A percentile compares a stretch with the other conserved stretches of the same genome.
These are phyloP conservation scores for Numida meleagris DNA, from an alignment of 2,113 vertebrate species.

Conservation along the genomic window DNA sequence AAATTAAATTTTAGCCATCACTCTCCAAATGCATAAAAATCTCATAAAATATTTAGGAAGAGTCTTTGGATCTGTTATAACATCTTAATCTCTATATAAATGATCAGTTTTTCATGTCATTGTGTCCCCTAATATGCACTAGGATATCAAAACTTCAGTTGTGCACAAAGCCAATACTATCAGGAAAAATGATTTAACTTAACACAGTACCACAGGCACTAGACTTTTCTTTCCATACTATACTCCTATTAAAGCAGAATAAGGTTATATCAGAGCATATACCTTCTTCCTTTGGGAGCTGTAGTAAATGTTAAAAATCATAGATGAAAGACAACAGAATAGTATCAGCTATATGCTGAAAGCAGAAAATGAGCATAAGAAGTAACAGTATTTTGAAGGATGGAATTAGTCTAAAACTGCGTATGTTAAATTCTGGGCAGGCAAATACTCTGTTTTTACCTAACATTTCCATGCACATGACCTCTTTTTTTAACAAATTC, in stretches of 20 bases:
- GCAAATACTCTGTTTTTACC: not conserved
- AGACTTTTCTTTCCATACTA: not conserved
- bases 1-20: conserved; percentile 78
- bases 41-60: conserved; percentile 76
- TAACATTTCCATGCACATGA: not conserved
- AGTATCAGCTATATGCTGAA: not conserved
- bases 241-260: not conserved
- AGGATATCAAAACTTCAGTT: not conserved
- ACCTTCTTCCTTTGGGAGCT: not conserved
- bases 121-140: not conserved
- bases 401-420: not conserved
- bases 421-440: no score
- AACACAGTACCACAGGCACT: not conserved
- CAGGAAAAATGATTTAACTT: not conserved
- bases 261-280: not conserved
- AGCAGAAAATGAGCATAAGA: not conserved
- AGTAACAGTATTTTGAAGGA: not conserved
- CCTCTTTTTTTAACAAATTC: not conserved
- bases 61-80: conserved; percentile 59
- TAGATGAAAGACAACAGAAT: not conserved
- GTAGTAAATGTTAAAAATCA: not conserved
- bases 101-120: not conserved
- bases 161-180: not conserved
- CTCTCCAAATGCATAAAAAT: conserved; percentile 72
- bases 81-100: conserved; percentile 56